Evolutionary conservation across 2,797 vertebrate genomes (phyloP), one percentile per base, ranked within the genome.

Genomic region (Botia almorhae): DNA sequence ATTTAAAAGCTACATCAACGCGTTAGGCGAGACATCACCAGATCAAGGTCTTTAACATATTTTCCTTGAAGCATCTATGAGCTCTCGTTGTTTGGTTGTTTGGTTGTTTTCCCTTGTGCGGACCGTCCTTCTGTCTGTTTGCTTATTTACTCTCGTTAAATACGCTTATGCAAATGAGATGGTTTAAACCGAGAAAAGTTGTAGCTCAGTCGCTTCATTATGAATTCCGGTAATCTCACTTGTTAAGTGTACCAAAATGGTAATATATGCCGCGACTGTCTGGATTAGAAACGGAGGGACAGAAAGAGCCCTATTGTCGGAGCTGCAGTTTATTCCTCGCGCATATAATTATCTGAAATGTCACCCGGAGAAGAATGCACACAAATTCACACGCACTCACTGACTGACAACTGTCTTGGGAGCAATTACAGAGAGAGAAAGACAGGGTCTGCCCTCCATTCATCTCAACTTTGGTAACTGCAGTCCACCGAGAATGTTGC

Each of bases 151-250:
- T 94, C 90, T 92, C 88, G 90, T 94, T 95, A 95, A 95, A 96
- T 95, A 93, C 88, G 95, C 96, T 96, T 96, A 97, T 96, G 96
- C 86, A 95, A 96, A 97, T 96, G 92, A 96, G 91, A 88, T 74
- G 89, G 91, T 92, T 94, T 93, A 94, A 95, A 82, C 93, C 91
- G 91, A 94, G 94, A 94, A 92, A 94, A 95, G 88, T 93, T 92
- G 93, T 93, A 84, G 83, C 83, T 90, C 92, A 91, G 92, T 92
- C 90, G 90, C 86, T 96, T 96, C 95, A 97, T 98, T 97, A 96
- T 92, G 93, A 92, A 96, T 96, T 96, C 95, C 93, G 93, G 91
- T 96, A 96, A 96, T 96, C 93, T 95, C 91, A 94, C 92, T 95
- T 94, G 93, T 93, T 94, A 84, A 95, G 93, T 92, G 94, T 93